These are phyloP conservation scores for Meiosimyza platycephala DNA, from an alignment of 2,888 invertebrate species.

Conservation along the genomic window DNA sequence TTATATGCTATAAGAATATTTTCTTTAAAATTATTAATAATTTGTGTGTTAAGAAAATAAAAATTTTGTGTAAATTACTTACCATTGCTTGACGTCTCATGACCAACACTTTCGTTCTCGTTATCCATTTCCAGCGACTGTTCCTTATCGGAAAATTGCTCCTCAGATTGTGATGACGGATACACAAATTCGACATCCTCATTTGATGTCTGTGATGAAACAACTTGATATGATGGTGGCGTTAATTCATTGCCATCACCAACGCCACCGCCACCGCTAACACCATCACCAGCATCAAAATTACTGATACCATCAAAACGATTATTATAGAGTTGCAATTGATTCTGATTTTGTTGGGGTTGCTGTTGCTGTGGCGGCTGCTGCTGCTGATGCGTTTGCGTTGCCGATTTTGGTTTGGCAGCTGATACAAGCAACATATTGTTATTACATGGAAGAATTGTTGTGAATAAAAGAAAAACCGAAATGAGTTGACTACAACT, in stretches of 20 bases:
- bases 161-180: slow-evolving; percentile 60
- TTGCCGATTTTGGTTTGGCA: slow-evolving; percentile 60
- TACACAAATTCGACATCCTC: slow-evolving; percentile 63
- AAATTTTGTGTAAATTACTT: too few relatives aligned
- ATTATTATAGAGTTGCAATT: slow-evolving; percentile 30
- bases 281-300: slow-evolving; percentile 42
- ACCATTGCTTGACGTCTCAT: slow-evolving; percentile 62
- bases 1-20: too few relatives aligned
- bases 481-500: slow-evolving; percentile 30
- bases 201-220: slow-evolving; percentile 62
- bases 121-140: slow-evolving; percentile 45
- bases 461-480: slow-evolving; percentile 47
- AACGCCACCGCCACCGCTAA: slow-evolving; percentile 47
- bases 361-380: slow-evolving; percentile 47
- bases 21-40: too few relatives aligned
- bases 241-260: slow-evolving; percentile 48
- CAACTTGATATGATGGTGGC: slow-evolving; percentile 60
- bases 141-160: slow-evolving; percentile 61
- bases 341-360: slow-evolving; percentile 43
- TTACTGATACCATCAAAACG: slow-evolving; percentile 27
- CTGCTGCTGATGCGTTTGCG: slow-evolving; percentile 50
- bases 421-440: slow-evolving; percentile 47
- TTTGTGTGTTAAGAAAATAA: too few relatives aligned
- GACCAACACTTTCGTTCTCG: slow-evolving; percentile 50
- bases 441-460: slow-evolving; percentile 49